A percentile compares a stretch with the other conserved stretches of the same genome.
Conservation (phyloP, 1,140 invertebrate species). For the Leptonema lineaticorne region DNA sequence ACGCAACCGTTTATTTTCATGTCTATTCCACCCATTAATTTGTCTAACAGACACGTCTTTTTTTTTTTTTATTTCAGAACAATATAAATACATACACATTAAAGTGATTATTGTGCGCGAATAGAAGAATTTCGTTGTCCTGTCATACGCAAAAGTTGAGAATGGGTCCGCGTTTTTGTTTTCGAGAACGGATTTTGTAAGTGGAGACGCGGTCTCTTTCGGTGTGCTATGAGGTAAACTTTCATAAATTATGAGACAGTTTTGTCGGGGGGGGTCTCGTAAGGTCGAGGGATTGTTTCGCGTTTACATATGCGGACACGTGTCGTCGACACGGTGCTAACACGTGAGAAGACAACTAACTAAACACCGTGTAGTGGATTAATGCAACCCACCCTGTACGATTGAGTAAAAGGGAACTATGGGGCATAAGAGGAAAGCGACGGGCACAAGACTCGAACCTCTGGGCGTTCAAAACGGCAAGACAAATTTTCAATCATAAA, state of each 20-base stretch:
- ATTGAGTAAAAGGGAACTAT: no score
- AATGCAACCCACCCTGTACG: neutral
- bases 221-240: neutral
- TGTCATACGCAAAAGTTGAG: no score
- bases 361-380: neutral
- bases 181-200: no score
- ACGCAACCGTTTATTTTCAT: no score
- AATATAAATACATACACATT: no score
- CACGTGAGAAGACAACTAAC: neutral
- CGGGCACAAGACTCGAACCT: neutral
- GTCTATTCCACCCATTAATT: no score
- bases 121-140: no score
- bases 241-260: neutral
- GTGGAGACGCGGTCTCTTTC: neutral
- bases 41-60: no score
- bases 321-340: neutral
- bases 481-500: slow-evolving; percentile 42
- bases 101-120: no score
- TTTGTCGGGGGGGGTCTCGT: no score
- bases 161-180: no score
- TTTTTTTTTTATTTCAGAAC: no score
- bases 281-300: neutral
- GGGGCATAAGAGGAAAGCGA: neutral
- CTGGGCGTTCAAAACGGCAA: slow-evolving; percentile 8
- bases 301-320: neutral